Conservation (phyloP, 2,888 invertebrate genomes). For the Flexamia atlantica region DNA sequence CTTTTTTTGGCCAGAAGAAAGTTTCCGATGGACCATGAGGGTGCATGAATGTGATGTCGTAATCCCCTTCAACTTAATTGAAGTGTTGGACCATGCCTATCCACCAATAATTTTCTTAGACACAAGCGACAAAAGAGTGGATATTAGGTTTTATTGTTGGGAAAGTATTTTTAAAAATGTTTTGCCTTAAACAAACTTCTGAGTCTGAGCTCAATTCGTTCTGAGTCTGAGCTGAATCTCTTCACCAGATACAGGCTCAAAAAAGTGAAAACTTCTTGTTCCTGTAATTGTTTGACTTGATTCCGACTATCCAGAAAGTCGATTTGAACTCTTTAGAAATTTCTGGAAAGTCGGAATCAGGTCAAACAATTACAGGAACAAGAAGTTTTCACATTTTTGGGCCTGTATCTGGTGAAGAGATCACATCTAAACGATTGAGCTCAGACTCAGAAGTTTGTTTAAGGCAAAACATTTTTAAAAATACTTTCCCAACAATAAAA, state of each 20-base stretch:
- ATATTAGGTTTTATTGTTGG: constrained; percentile 1
- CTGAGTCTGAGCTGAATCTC: too few species aligned
- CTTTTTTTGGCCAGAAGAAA: constrained; percentile 8
- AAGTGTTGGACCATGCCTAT: constrained; percentile 30
- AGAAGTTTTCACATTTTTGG: too few species aligned
- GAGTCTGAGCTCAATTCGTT: constrained; percentile 24
- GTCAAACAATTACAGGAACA: not conserved
- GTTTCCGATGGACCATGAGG: constrained; percentile 6
- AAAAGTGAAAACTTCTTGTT: not conserved
- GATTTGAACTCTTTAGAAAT: too few species aligned
- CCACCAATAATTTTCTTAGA: constrained; percentile 36
- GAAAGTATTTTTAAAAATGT: not conserved
- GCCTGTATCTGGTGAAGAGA: not conserved
- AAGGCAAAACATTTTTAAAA: not conserved
- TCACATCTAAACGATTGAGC: not conserved
- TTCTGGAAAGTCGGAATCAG: too few species aligned
- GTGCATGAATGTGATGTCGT: constrained; percentile 35
- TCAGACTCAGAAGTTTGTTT: constrained; percentile 6
- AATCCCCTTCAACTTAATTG: constrained; percentile 42
- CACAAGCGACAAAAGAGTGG: constrained; percentile 20
- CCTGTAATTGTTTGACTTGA: not conserved
- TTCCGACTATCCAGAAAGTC: too few species aligned
- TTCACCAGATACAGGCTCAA: too few species aligned
- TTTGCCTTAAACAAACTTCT: constrained; percentile 34
- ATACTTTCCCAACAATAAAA: too few species aligned